Conservation (phyloP, 2,797 vertebrate species). For the Loriculus beryllinus region DNA sequence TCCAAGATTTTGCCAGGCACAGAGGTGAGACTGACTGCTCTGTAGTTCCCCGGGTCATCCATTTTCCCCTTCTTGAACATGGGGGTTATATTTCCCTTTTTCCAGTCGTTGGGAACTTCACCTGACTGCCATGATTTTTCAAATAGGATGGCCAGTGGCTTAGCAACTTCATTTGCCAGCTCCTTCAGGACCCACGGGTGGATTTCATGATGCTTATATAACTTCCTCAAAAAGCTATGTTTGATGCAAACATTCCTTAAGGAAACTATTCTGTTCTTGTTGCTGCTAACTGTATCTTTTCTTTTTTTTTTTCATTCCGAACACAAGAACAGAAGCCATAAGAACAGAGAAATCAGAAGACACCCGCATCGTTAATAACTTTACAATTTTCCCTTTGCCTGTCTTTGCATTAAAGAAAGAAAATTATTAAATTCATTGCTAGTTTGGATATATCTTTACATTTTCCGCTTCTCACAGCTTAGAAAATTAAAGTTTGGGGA, state of each 20-base stretch:
- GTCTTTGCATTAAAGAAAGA: neutral
- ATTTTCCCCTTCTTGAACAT: no score
- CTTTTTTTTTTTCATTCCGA: neutral
- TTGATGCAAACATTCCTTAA: neutral
- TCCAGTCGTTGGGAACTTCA: no score
- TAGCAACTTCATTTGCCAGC: no score
- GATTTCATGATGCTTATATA: neutral
- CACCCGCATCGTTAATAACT: neutral
- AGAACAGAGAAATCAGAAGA: neutral
- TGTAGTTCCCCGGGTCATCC: no score
- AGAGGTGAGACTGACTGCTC: no score
- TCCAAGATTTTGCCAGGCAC: no score
- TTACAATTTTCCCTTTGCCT: neutral
- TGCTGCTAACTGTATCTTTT: neutral
- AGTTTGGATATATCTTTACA: neutral
- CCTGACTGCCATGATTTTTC: no score
- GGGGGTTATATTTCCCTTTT: no score
- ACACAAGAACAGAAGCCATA: neutral
- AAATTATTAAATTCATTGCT: neutral
- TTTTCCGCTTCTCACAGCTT: neutral
- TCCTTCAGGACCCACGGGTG: no score
- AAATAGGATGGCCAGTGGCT: no score
- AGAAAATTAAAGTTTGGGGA: neutral
- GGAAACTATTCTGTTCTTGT: neutral
- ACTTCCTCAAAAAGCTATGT: slow-evolving; percentile 5